Evolutionary conservation across 2,888 invertebrate species (phyloP).

Genomic region (Cheilosia pagana): DNA sequence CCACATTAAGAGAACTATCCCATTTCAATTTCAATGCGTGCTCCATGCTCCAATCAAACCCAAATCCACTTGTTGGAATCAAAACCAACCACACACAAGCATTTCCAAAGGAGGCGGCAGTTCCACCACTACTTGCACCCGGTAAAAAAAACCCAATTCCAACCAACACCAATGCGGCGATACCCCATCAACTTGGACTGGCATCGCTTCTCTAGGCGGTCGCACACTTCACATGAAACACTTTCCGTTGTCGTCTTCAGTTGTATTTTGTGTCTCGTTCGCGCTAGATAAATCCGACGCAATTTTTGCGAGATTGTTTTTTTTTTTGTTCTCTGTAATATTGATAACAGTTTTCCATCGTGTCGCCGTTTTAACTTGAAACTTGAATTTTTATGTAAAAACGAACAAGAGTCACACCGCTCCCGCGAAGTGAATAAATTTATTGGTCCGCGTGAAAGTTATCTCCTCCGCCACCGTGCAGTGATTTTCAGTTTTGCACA

Average conservation of each 20-base stretch:
- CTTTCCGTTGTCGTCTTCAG: constrained; percentile 71
- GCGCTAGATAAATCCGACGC: constrained; percentile 45
- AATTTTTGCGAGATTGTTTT: constrained; percentile 35
- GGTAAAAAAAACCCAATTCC: not conserved
- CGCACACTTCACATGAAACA: constrained; percentile 44
- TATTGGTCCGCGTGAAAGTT: constrained; percentile 18
- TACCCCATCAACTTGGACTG: not conserved
- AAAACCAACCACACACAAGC: constrained; percentile 20
- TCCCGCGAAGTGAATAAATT: constrained; percentile 7
- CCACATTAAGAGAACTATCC: not conserved
- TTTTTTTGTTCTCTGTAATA: constrained; percentile 22
- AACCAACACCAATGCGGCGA: not conserved
- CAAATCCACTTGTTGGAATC: constrained; percentile 56
- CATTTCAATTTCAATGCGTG: not conserved
- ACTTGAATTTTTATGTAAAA: not conserved
- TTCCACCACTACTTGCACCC: constrained; percentile 19
- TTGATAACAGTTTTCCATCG: constrained; percentile 52
- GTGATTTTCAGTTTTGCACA: constrained; percentile 28
- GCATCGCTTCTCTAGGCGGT: not conserved
- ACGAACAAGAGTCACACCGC: not conserved
- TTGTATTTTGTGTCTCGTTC: constrained; percentile 71
- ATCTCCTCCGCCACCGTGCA: constrained; percentile 23
- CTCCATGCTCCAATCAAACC: constrained; percentile 20
- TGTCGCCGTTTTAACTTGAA: constrained; percentile 12
- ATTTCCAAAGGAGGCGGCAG: not conserved